Evolutionary conservation across 2,888 invertebrate genomes (phyloP).

Genomic region (Melinaea menophilus): DNA sequence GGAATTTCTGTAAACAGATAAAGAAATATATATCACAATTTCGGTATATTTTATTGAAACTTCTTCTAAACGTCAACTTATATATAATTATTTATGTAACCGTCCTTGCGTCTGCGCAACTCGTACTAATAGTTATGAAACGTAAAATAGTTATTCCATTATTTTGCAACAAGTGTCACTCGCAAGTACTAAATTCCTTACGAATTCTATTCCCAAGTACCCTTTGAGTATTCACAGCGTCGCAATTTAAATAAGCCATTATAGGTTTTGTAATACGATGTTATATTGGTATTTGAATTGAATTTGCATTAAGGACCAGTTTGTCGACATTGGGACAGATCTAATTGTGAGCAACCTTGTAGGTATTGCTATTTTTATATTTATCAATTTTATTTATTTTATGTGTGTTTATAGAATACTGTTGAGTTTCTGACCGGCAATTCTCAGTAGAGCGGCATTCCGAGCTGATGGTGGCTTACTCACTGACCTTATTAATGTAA

Average conservation of each 20-base stretch:
- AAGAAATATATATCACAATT: no score
- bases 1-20: no score
- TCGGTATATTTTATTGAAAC: no score
- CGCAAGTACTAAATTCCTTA: constrained; percentile 4
- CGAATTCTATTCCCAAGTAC: constrained; percentile 6
- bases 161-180: constrained; percentile 23
- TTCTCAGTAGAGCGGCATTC: no score
- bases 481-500: no score
- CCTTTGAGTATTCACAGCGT: constrained; percentile 17
- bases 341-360: background rate
- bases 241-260: constrained; percentile 25
- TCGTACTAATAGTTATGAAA: constrained; percentile 13
- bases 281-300: constrained; percentile 18
- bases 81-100: no score
- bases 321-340: background rate
- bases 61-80: no score
- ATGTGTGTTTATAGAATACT: no score
- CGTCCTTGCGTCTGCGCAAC: background rate
- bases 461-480: no score
- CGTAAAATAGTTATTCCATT: constrained; percentile 21
- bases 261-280: constrained; percentile 22
- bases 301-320: constrained; percentile 17
- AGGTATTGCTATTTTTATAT: background rate
- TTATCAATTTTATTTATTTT: no score
- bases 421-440: no score